These are phyloP conservation scores for Drosophila sp. DNA, from an alignment of 1,140 invertebrate species.

Conservation along the genomic window DNA sequence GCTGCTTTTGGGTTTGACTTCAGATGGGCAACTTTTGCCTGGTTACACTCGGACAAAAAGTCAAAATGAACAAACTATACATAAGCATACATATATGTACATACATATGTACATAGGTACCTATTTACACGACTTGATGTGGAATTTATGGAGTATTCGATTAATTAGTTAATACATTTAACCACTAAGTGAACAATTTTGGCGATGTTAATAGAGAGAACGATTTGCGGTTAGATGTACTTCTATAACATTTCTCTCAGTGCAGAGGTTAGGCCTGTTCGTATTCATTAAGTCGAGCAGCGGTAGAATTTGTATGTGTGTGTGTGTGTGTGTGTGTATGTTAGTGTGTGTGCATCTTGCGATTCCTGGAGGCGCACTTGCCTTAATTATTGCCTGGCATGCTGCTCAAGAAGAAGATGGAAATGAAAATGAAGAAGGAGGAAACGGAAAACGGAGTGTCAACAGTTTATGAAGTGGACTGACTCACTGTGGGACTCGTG, in stretches of 20 bases:
- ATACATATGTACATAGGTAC: neutral
- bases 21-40: conserved; percentile 36
- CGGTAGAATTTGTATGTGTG: conserved; percentile 24
- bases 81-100: neutral
- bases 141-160: no score
- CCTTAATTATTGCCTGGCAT: conserved; percentile 72
- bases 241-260: conserved; percentile 16
- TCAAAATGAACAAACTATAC: neutral
- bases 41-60: conserved; percentile 17
- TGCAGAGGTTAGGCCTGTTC: conserved; percentile 37
- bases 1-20: conserved; percentile 58
- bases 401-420: conserved; percentile 23
- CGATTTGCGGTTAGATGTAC: neutral
- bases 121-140: no score
- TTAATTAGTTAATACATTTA: no score
- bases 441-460: conserved; percentile 61
- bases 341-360: conserved; percentile 43
- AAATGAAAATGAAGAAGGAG: conserved; percentile 13
- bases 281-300: conserved; percentile 78
- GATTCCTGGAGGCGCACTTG: conserved; percentile 60
- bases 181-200: no score
- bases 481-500: conserved; percentile 4
- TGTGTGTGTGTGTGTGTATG: conserved; percentile 22
- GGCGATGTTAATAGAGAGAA: no score
- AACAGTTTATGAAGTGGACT: conserved; percentile 72